Evolutionary conservation across 2,113 vertebrate species (phyloP).

Genomic region (Ivindomyrus marchei): DNA sequence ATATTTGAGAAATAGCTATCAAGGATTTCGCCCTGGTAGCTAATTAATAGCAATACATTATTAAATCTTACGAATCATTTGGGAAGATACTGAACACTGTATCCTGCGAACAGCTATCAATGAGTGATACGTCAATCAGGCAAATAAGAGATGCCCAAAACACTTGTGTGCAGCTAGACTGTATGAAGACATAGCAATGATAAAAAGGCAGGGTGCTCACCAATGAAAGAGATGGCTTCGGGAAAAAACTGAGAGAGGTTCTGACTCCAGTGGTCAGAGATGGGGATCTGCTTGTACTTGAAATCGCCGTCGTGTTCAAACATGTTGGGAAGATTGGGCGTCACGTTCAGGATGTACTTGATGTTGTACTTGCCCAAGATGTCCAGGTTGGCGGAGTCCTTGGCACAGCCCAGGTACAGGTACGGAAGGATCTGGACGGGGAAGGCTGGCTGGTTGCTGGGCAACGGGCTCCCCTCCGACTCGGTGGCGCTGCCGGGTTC

Average conservation of each 20-base stretch:
- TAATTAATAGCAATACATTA: not conserved
- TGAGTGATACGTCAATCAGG: not conserved
- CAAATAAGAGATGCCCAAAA: not conserved
- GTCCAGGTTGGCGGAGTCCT: constrained; percentile 95
- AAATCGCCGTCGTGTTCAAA: constrained; percentile 93
- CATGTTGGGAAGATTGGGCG: constrained; percentile 97
- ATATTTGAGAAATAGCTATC: not conserved
- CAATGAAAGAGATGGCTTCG: constrained; percentile 97
- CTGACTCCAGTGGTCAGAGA: constrained; percentile 99
- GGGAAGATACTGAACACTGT: not conserved
- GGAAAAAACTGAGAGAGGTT: constrained; percentile 99
- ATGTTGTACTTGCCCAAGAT: constrained; percentile 94
- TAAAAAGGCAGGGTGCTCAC: constrained; percentile 60
- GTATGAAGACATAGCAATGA: not conserved
- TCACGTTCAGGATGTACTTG: constrained; percentile 98
- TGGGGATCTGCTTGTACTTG: constrained; percentile 99
- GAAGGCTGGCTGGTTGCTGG: constrained; percentile 89
- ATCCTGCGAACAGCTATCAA: not conserved
- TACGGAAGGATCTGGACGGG: constrained; percentile 97
- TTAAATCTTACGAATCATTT: not conserved
- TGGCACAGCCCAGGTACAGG: constrained; percentile 96
- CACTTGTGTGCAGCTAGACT: not conserved
- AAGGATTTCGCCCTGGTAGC: not conserved
- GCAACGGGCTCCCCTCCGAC: constrained; percentile 86
- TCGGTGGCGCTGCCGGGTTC: constrained; percentile 94